Evolutionary conservation across 2,113 vertebrate genomes (phyloP).

Genomic region (Erythrolamprus reginae): DNA sequence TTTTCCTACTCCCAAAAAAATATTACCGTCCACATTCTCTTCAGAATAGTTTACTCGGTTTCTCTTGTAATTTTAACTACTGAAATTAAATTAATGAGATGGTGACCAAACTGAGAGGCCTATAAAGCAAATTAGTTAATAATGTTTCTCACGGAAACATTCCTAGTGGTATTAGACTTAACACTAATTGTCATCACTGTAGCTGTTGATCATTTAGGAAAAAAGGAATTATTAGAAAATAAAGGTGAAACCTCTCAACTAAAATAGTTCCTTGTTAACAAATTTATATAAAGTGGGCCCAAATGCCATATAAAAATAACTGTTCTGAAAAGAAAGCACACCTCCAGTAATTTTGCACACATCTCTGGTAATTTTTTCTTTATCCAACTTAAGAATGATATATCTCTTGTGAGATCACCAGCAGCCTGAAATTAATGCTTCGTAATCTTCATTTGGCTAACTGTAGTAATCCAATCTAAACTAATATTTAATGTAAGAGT

Average conservation of each 20-base stretch:
- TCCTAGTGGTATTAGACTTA: not conserved
- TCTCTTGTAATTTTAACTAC: constrained; percentile 18
- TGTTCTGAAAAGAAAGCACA: rapidly evolving
- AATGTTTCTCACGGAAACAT: not conserved
- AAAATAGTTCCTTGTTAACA: not conserved
- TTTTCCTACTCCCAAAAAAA: not conserved
- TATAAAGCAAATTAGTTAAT: constrained; percentile 31
- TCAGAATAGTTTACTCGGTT: constrained; percentile 17
- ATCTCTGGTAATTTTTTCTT: not conserved
- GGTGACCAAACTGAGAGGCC: not conserved
- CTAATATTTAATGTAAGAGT: not conserved
- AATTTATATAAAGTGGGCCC: not conserved
- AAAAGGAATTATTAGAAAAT: constrained; percentile 14
- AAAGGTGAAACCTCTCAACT: constrained; percentile 5
- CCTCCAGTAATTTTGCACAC: not conserved
- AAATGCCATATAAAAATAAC: not conserved
- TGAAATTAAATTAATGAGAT: constrained; percentile 43
- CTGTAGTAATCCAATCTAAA: not conserved
- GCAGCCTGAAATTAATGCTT: not conserved
- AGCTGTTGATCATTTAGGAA: constrained; percentile 27
- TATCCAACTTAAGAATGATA: not conserved
- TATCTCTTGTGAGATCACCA: not conserved
- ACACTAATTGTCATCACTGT: not conserved
- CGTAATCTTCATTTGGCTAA: not conserved
- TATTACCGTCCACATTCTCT: not conserved